These are phyloP conservation scores for Salvator merianae DNA, from an alignment of 2,113 vertebrate genomes.

Conservation along the genomic window DNA sequence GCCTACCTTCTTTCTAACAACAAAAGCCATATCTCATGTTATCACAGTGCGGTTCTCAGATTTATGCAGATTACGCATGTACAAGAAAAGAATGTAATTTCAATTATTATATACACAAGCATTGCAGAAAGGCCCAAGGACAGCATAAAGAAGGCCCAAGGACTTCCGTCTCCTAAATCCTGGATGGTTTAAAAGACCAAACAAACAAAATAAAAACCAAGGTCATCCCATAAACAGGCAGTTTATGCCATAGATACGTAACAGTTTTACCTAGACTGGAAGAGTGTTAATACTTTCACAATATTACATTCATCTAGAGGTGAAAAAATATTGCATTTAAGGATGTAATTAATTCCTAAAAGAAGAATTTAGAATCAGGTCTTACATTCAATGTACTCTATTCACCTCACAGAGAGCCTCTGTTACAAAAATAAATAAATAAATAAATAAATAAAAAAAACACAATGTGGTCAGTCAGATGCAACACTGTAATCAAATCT, in stretches of 20 bases:
- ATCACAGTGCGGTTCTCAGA: neutral
- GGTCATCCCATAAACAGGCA: neutral
- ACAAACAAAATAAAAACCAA: neutral
- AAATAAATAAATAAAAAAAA: neutral
- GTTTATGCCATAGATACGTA: neutral
- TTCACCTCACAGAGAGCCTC: neutral
- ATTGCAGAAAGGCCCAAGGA: neutral
- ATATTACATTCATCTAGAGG: neutral
- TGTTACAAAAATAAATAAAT: too few relatives aligned
- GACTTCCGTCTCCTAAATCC: neutral
- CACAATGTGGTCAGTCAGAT: neutral
- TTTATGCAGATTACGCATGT: neutral
- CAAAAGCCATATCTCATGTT: too few relatives aligned
- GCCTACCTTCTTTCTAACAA: too few relatives aligned
- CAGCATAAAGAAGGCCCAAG: neutral
- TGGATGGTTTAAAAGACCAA: neutral
- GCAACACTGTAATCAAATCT: neutral
- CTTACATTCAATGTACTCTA: neutral
- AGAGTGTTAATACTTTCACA: neutral
- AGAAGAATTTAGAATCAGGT: neutral
- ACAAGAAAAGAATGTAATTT: neutral
- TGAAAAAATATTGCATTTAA: neutral
- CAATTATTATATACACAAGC: neutral
- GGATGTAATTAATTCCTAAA: neutral
- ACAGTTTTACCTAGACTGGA: neutral